Conservation (phyloP, 2,797 vertebrate genomes). For the Sebastes taczanowskii region DNA sequence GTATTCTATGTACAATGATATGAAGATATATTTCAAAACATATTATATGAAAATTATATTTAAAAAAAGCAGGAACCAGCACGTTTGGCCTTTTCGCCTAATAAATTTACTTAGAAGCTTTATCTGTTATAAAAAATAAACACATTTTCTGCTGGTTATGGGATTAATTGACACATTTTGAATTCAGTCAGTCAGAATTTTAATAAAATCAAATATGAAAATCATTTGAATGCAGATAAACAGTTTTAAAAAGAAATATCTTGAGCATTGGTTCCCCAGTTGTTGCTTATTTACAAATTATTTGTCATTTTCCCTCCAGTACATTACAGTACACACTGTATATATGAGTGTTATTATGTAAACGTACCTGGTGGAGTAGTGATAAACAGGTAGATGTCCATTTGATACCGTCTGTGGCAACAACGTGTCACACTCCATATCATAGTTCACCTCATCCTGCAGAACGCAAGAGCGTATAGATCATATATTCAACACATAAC, state of each 20-base stretch:
- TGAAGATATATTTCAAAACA: neutral
- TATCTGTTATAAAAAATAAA: neutral
- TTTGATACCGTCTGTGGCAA: conserved; percentile 83
- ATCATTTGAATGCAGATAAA: neutral
- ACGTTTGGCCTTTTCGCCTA: neutral
- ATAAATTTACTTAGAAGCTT: neutral
- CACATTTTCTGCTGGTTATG: neutral
- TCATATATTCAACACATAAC: neutral
- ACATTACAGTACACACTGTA: neutral
- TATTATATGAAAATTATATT: neutral
- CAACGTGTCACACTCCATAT: conserved; percentile 82
- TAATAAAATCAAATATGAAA: neutral
- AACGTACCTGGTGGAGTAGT: conserved; percentile 82
- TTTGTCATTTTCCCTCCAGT: neutral
- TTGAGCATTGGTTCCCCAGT: neutral
- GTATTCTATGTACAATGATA: neutral
- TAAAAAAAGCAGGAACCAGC: neutral
- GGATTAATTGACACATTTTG: neutral
- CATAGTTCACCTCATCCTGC: conserved; percentile 82
- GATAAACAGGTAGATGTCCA: conserved; percentile 77
- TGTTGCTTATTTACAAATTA: neutral
- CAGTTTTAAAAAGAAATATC: neutral
- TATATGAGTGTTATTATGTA: neutral
- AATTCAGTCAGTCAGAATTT: neutral
- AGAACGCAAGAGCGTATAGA: neutral